Percentiles rank a stretch among this genome's conserved stretches.
phyloP scores from a whole-genome alignment of 2,113 vertebrate species.

The Sceloporus tristichus region DNA sequence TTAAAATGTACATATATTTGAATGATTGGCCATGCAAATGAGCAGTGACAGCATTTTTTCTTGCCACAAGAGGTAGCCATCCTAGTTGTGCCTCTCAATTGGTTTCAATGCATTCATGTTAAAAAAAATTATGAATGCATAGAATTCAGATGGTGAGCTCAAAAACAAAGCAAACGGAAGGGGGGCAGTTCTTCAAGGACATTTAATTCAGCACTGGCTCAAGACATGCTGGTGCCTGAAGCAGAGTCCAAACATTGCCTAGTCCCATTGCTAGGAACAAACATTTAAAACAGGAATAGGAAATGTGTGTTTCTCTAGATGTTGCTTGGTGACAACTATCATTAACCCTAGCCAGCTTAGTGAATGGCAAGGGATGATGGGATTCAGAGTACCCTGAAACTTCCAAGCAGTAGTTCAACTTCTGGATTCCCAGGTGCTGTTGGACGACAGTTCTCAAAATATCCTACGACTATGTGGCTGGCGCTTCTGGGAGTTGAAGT shows the following conservation, averaged over 20 bases:
- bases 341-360: no score
- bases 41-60: neutral
- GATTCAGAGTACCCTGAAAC: no score
- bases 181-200: neutral
- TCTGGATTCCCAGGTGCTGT: no score
- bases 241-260: neutral
- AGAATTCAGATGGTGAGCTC: neutral
- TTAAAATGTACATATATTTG: slow-evolving; percentile 28
- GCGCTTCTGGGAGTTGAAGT: no score
- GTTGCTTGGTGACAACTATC: no score
- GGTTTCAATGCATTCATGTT: neutral
- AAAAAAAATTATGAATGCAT: neutral
- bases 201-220: neutral
- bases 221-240: neutral
- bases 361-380: no score
- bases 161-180: neutral
- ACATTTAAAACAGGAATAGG: neutral
- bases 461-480: no score
- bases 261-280: neutral
- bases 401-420: no score
- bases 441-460: no score
- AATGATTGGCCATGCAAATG: slow-evolving; percentile 25
- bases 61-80: neutral
- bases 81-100: slow-evolving; percentile 2
- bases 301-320: no score